phyloP scores from a whole-genome alignment of 2,797 vertebrate genomes.

The Peromyscus aztecus region DNA sequence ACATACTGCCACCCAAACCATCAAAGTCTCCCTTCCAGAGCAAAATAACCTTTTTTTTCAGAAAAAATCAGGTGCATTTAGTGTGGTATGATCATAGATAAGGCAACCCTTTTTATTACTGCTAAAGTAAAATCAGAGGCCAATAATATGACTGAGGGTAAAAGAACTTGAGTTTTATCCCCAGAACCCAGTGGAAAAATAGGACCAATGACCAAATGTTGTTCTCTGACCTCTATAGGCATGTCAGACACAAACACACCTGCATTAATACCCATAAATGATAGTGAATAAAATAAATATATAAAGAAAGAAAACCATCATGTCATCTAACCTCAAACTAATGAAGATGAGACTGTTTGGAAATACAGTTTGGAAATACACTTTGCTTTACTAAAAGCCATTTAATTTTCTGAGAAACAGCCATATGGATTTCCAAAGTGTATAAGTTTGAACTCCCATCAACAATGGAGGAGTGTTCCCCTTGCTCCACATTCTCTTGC shows the following conservation, averaged over 20 bases:
- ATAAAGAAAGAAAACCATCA: neutral
- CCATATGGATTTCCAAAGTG: neutral
- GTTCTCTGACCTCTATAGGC: neutral
- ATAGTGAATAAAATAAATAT: neutral
- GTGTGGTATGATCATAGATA: neutral
- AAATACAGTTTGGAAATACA: slow-evolving; percentile 23
- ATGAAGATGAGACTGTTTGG: neutral
- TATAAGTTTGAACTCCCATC: neutral
- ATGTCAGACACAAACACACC: neutral
- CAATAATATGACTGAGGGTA: neutral
- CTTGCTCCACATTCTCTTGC: neutral
- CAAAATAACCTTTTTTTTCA: neutral
- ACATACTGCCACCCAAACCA: neutral
- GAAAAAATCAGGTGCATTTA: neutral
- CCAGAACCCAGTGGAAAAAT: neutral
- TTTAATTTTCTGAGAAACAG: neutral
- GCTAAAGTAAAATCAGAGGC: slow-evolving; percentile 10
- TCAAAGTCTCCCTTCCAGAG: neutral
- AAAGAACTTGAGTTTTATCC: neutral
- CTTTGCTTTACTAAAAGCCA: neutral
- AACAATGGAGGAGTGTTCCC: neutral
- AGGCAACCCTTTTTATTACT: neutral
- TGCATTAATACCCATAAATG: neutral
- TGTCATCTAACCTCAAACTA: neutral
- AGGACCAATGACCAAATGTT: neutral